A percentile compares a stretch with the other conserved stretches of the same genome.
phyloP scores from a whole-genome alignment of 2,113 vertebrate species.

The Hucho hucho region DNA sequence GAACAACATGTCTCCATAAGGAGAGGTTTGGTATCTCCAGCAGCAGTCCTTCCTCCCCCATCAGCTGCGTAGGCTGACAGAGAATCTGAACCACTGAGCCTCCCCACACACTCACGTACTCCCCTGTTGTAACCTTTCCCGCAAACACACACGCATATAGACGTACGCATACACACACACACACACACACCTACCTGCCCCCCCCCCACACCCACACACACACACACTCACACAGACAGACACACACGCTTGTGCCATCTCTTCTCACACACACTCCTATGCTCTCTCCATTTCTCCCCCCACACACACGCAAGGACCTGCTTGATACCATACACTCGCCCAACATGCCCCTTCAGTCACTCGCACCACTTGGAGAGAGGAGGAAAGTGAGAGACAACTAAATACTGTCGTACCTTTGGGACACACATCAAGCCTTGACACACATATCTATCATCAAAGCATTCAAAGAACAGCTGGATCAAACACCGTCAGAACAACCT shows the following conservation, averaged over 20 bases:
- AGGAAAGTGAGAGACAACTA: constrained; percentile 26
- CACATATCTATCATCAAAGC: constrained; percentile 20
- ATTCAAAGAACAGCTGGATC: constrained; percentile 29
- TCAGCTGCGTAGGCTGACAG: constrained; percentile 2
- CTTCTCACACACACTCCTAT: neutral
- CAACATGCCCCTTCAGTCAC: too few relatives aligned
- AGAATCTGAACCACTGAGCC: constrained; percentile 30
- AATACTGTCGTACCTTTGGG: neutral
- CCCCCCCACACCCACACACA: neutral
- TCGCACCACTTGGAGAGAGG: neutral
- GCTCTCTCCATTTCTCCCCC: constrained; percentile 2
- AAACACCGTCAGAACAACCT: constrained; percentile 33
- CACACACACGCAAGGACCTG: constrained; percentile 37
- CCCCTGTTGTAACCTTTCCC: neutral
- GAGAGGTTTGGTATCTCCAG: constrained; percentile 37
- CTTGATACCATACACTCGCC: too few relatives aligned
- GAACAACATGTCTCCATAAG: neutral
- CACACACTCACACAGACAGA: neutral
- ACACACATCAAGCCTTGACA: constrained; percentile 24
- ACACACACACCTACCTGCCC: neutral
- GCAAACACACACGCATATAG: neutral
- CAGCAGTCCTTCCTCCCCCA: constrained; percentile 23
- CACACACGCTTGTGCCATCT: neutral
- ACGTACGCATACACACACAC: neutral
- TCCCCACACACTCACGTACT: constrained; percentile 2